A percentile compares a stretch with the other conserved stretches of the same genome.
Evolutionary conservation across 2,113 vertebrate species (phyloP).

Genomic region (Campylomormyrus tamandua): DNA sequence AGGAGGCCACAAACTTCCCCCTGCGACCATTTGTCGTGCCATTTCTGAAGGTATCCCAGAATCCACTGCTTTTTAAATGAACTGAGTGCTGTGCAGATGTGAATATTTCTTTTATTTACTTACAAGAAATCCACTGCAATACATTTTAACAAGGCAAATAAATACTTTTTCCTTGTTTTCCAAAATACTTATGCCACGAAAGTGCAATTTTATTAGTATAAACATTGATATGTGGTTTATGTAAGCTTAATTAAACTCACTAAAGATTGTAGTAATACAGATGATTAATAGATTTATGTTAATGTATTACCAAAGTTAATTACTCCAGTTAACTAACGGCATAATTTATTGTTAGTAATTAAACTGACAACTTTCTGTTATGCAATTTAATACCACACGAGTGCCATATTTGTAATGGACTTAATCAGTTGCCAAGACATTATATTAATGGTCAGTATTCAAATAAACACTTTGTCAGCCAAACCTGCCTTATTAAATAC

Average conservation of each 20-base stretch:
- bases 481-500: background rate
- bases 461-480: background rate
- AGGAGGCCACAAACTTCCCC: conserved; percentile 99
- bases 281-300: conserved; percentile 2
- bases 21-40: conserved; percentile 99
- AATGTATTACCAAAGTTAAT: conserved; percentile 1
- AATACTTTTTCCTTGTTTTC: background rate
- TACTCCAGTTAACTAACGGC: background rate
- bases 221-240: background rate
- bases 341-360: background rate
- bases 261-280: background rate
- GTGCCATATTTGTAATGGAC: background rate
- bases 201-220: background rate
- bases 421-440: background rate
- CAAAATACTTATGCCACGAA: background rate
- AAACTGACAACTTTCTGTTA: background rate
- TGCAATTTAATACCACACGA: background rate
- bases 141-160: conserved; percentile 42
- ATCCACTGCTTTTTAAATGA: conserved; percentile 70
- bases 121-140: conserved; percentile 19
- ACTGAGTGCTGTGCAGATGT: conserved; percentile 64
- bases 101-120: conserved; percentile 50
- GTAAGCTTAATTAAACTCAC: background rate
- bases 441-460: background rate
- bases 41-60: conserved; percentile 94